Conservation (phyloP, 2,113 vertebrate species). For the Epinephelus lanceolatus region DNA sequence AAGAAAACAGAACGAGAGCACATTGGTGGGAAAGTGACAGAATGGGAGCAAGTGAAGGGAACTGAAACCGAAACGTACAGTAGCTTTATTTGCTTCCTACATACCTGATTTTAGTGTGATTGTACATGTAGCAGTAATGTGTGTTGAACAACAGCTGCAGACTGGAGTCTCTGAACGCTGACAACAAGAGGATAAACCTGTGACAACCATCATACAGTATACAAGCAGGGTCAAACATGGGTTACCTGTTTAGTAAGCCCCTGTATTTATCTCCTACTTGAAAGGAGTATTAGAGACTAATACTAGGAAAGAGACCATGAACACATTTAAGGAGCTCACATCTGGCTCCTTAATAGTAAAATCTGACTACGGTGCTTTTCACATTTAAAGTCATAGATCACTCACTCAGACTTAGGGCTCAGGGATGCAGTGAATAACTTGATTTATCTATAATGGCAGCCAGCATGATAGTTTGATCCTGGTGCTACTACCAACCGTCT, state of each 20-base stretch:
- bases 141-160: not conserved
- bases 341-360: constrained; percentile 1
- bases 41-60: not conserved
- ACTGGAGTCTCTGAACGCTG: not conserved
- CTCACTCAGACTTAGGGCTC: not conserved
- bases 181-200: not conserved
- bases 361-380: not conserved
- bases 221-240: not conserved
- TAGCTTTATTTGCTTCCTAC: not conserved
- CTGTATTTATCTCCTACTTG: not conserved
- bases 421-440: constrained; percentile 10
- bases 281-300: not conserved
- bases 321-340: not conserved
- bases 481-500: constrained; percentile 18
- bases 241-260: not conserved
- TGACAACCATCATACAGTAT: not conserved
- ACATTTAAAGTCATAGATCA: constrained; percentile 14
- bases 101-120: not conserved
- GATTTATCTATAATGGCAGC: constrained; percentile 7
- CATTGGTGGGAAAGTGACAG: not conserved
- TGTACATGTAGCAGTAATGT: not conserved
- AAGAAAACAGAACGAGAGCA: not conserved
- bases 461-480: constrained; percentile 14
- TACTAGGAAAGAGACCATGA: constrained; percentile 2
- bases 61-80: not conserved